Conservation (phyloP, 2,113 vertebrate genomes). For the Vulpes lagopus region DNA sequence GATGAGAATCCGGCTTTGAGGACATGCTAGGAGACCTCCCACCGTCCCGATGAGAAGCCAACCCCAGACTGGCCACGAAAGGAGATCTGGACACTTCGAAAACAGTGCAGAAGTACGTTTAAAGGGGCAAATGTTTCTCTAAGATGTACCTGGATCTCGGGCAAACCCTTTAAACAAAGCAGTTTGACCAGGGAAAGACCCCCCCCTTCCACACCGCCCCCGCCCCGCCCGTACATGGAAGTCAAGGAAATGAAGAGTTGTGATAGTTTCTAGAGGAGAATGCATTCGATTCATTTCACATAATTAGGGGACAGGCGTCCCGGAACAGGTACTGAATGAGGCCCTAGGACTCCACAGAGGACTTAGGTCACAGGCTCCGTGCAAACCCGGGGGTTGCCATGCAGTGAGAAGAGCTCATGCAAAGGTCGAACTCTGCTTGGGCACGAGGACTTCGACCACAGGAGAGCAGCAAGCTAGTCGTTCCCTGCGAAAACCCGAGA, state of each 20-base stretch:
- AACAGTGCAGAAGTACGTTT: fast-evolving
- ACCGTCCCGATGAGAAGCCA: fast-evolving
- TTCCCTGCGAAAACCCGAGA: fast-evolving
- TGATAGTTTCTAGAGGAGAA: not conserved
- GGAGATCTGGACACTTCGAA: not conserved
- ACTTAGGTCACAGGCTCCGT: no score
- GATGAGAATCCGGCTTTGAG: not conserved
- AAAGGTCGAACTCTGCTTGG: fast-evolving
- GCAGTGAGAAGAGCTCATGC: not conserved
- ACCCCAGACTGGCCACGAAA: not conserved
- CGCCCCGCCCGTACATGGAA: no score
- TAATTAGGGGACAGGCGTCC: fast-evolving
- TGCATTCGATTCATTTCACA: not conserved
- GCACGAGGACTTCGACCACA: fast-evolving
- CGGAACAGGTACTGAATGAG: not conserved
- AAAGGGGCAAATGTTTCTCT: not conserved
- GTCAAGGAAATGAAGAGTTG: no score
- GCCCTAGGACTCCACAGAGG: not conserved
- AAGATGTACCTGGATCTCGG: not conserved
- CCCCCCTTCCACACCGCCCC: no score
- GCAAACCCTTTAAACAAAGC: not conserved
- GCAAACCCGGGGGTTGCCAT: fast-evolving
- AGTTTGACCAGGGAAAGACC: not conserved
- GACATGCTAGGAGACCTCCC: not conserved
- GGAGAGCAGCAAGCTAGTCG: fast-evolving